Evolutionary conservation across 30 jellyfish, hydroid and myxozoan genomes (phyloP).

Genomic region (Aurelia sp.): DNA sequence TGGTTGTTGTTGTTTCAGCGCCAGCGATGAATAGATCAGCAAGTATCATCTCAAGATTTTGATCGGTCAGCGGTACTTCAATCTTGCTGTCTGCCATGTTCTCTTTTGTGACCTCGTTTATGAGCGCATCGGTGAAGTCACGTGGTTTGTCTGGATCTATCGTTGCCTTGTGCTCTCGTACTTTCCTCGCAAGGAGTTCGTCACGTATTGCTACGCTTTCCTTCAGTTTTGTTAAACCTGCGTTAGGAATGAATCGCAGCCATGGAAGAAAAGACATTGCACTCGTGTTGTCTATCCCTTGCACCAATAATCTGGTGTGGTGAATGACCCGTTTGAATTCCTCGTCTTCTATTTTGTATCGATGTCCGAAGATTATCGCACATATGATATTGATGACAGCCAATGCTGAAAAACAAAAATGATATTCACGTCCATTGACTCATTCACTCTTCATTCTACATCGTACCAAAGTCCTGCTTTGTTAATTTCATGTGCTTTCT

Average conservation of each 20-base stretch:
- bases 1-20: slow-evolving; percentile 71
- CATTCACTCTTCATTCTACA: too few relatives aligned
- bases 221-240: slow-evolving; percentile 39
- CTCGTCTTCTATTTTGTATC: slow-evolving; percentile 54
- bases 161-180: slow-evolving; percentile 56
- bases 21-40: slow-evolving; percentile 76
- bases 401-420: slow-evolving; percentile 39
- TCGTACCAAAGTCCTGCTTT: too few relatives aligned
- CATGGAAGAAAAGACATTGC: slow-evolving; percentile 76
- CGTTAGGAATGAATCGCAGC: slow-evolving; percentile 74
- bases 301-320: slow-evolving; percentile 7
- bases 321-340: slow-evolving; percentile 58
- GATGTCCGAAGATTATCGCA: slow-evolving; percentile 65
- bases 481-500: too few relatives aligned
- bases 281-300: slow-evolving; percentile 67
- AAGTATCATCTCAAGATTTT: slow-evolving; percentile 44
- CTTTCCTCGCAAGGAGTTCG: slow-evolving; percentile 26
- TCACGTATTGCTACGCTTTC: slow-evolving; percentile 71
- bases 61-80: slow-evolving; percentile 33
- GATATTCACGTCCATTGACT: too few relatives aligned
- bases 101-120: slow-evolving; percentile 48
- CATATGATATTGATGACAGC: slow-evolving; percentile 71
- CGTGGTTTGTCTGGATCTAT: slow-evolving; percentile 60
- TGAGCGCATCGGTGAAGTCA: slow-evolving; percentile 79
- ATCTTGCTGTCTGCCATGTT: slow-evolving; percentile 16